Percentiles rank a stretch among this genome's conserved stretches.
These are phyloP conservation scores for Shargacucullia verbasci DNA, from an alignment of 2,888 invertebrate genomes.

Conservation along the genomic window DNA sequence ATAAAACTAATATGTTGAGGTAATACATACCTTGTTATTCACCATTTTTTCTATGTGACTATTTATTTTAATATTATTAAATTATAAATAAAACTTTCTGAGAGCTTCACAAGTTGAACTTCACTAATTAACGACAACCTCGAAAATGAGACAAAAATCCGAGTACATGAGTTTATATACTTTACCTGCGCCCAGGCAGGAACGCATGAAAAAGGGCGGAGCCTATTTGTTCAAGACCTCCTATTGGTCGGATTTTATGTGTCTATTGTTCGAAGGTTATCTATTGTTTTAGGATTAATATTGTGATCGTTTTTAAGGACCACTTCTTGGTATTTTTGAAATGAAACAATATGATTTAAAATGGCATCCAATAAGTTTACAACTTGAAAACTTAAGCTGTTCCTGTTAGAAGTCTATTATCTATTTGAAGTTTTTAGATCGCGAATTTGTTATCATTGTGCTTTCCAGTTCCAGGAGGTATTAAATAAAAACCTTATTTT, in stretches of 20 bases:
- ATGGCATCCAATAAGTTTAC: slow-evolving; percentile 29
- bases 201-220: slow-evolving; percentile 35
- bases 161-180: slow-evolving; percentile 14
- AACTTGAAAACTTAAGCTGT: slow-evolving; percentile 6
- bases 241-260: slow-evolving; percentile 9
- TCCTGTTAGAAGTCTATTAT: background rate
- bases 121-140: slow-evolving; percentile 8
- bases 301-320: slow-evolving; percentile 2
- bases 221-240: background rate
- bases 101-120: background rate
- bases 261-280: slow-evolving; percentile 14
- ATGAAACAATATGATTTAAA: slow-evolving; percentile 23
- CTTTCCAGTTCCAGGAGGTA: too few species aligned
- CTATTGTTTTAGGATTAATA: slow-evolving; percentile 1
- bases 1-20: background rate
- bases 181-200: slow-evolving; percentile 44
- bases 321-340: slow-evolving; percentile 2
- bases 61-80: background rate
- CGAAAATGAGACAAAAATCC: slow-evolving; percentile 10
- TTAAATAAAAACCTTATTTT: too few species aligned
- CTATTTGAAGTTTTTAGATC: too few species aligned
- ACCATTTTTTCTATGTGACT: slow-evolving; percentile 13
- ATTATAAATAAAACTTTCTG: background rate
- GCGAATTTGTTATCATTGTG: too few species aligned
- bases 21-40: slow-evolving; percentile 18